These are phyloP conservation scores for Manis crassicaudata DNA, from an alignment of 2,797 vertebrate species.

Conservation along the genomic window DNA sequence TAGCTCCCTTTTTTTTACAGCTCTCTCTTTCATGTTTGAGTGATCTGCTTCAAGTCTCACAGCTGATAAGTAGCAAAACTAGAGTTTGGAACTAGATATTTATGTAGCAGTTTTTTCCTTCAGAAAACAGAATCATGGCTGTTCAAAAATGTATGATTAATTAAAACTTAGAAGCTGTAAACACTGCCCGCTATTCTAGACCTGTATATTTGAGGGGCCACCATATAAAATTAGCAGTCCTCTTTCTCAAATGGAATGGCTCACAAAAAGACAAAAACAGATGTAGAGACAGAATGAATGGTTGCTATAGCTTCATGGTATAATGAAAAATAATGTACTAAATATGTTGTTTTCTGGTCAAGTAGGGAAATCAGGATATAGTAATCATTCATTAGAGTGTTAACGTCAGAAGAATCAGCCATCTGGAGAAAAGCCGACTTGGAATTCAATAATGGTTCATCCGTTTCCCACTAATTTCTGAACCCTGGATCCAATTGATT, in stretches of 20 bases:
- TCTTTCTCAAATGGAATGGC: constrained; percentile 7
- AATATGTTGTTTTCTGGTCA: constrained; percentile 9
- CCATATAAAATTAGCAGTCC: constrained; percentile 7
- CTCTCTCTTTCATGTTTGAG: not conserved
- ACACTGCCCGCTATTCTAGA: not conserved
- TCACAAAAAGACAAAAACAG: not conserved
- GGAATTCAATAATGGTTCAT: not conserved
- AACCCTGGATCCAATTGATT: not conserved
- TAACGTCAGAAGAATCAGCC: constrained; percentile 21
- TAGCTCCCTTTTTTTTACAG: not conserved
- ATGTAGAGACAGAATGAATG: not conserved
- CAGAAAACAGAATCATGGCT: constrained; percentile 4
- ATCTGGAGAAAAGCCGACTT: not conserved
- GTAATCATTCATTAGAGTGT: not conserved
- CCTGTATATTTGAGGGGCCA: not conserved
- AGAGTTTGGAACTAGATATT: not conserved
- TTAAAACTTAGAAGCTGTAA: constrained; percentile 25
- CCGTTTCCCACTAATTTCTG: constrained; percentile 4
- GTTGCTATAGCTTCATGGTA: not conserved
- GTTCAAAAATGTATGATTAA: constrained; percentile 15
- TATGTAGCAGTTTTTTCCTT: not conserved
- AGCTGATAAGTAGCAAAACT: not conserved
- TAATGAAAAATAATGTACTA: not conserved
- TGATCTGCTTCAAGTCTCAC: not conserved
- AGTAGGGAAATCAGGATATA: not conserved